These are phyloP conservation scores for Sipunculus nudus DNA, from an alignment of 2,888 invertebrate species.

Conservation along the genomic window DNA sequence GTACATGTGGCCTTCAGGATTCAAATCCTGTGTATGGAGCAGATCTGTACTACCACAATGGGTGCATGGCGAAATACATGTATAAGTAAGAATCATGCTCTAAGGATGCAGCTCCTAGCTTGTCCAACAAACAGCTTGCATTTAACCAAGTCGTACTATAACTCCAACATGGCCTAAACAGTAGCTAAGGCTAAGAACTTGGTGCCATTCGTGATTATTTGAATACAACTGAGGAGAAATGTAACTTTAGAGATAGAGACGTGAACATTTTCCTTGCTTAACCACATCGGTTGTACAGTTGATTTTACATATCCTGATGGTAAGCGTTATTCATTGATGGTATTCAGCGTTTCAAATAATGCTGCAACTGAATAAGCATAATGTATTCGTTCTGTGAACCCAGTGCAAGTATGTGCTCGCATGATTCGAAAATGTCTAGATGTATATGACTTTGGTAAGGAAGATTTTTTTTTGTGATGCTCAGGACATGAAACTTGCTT, in stretches of 20 bases:
- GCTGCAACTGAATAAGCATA: background rate
- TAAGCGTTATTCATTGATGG: background rate
- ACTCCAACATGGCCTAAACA: background rate
- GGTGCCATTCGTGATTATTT: background rate
- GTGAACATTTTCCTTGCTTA: too few species aligned
- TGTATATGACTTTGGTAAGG: slow-evolving; percentile 7
- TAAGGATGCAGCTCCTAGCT: background rate
- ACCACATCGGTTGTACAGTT: background rate
- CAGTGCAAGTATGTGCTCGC: background rate
- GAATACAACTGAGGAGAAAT: background rate
- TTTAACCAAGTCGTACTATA: background rate
- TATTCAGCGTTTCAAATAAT: background rate
- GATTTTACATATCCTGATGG: background rate
- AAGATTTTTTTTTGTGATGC: slow-evolving; percentile 10
- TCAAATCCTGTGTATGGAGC: background rate
- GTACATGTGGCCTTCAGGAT: slow-evolving; percentile 4
- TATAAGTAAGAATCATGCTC: slow-evolving; percentile 1
- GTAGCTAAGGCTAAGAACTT: background rate
- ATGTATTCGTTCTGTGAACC: background rate
- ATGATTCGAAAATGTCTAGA: background rate
- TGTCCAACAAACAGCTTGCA: slow-evolving; percentile 1
- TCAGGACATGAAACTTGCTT: slow-evolving; percentile 7
- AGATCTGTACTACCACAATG: slow-evolving; percentile 5
- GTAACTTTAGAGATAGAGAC: too few species aligned
- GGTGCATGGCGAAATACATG: slow-evolving; percentile 1